Evolutionary conservation across 1,140 invertebrate species (phyloP).

Genomic region (Pseudomyrmex dendroicus): DNA sequence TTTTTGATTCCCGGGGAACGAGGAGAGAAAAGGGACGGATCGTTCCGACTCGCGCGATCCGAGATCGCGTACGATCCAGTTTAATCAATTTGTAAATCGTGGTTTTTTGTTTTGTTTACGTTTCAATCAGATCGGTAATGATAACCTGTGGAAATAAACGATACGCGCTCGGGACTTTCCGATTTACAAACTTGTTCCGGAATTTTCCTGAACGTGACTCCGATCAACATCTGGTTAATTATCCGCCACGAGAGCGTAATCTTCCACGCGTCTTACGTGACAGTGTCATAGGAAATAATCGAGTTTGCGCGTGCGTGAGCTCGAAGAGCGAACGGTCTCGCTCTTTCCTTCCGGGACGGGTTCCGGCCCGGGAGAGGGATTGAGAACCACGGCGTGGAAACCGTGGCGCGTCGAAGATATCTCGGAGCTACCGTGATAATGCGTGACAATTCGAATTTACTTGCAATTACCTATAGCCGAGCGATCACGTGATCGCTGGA

Average conservation of each 20-base stretch:
- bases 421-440: slow-evolving; percentile 73
- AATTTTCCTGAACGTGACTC: too few species aligned
- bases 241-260: too few species aligned
- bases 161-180: slow-evolving; percentile 37
- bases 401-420: slow-evolving; percentile 16
- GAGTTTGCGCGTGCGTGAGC: too few species aligned
- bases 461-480: slow-evolving; percentile 75
- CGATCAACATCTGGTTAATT: too few species aligned
- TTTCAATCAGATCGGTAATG: background rate
- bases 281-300: too few species aligned
- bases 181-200: too few species aligned
- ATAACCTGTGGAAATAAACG: background rate
- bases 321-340: too few species aligned
- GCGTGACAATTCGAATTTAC: slow-evolving; percentile 80
- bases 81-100: too few species aligned
- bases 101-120: background rate
- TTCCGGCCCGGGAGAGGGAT: background rate
- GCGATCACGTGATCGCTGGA: slow-evolving; percentile 70
- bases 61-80: too few species aligned
- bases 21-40: slow-evolving; percentile 30
- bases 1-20: slow-evolving; percentile 56
- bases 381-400: slow-evolving; percentile 58
- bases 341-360: too few species aligned
- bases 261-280: too few species aligned
- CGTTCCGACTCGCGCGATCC: slow-evolving; percentile 21